Conservation (phyloP, 2,888 invertebrate species). For the Nomada fabriciana region DNA sequence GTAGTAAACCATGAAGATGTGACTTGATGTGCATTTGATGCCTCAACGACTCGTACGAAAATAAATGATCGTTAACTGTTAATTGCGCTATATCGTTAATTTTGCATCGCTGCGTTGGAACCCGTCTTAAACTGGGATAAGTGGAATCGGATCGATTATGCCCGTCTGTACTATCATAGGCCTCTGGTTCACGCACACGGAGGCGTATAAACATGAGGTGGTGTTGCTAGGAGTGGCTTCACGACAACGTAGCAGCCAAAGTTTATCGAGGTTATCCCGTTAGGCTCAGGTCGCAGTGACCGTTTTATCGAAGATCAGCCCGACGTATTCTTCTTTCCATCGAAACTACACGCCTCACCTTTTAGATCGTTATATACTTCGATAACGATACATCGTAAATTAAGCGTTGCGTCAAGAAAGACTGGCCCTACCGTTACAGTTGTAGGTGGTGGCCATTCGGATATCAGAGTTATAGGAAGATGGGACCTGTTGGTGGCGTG, state of each 20-base stretch:
- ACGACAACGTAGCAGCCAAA: slow-evolving; percentile 52
- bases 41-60: background rate
- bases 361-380: slow-evolving; percentile 31
- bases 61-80: background rate
- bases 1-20: background rate
- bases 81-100: background rate
- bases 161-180: slow-evolving; percentile 11
- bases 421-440: background rate
- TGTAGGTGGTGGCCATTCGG: background rate
- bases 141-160: slow-evolving; percentile 51
- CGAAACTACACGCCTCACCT: slow-evolving; percentile 37
- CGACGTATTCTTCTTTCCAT: slow-evolving; percentile 51
- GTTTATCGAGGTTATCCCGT: slow-evolving; percentile 72
- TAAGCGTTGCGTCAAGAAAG: slow-evolving; percentile 1
- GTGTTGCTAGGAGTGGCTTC: slow-evolving; percentile 67
- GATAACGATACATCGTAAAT: slow-evolving; percentile 33
- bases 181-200: background rate
- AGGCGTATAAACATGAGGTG: slow-evolving; percentile 16
- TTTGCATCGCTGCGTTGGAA: background rate
- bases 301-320: slow-evolving; percentile 60
- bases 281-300: slow-evolving; percentile 56
- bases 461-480: background rate
- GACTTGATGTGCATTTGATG: background rate
- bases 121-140: slow-evolving; percentile 35
- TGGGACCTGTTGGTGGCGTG: background rate